These are phyloP conservation scores for Neolamprologus toae DNA, from an alignment of 2,113 vertebrate genomes.

Conservation along the genomic window DNA sequence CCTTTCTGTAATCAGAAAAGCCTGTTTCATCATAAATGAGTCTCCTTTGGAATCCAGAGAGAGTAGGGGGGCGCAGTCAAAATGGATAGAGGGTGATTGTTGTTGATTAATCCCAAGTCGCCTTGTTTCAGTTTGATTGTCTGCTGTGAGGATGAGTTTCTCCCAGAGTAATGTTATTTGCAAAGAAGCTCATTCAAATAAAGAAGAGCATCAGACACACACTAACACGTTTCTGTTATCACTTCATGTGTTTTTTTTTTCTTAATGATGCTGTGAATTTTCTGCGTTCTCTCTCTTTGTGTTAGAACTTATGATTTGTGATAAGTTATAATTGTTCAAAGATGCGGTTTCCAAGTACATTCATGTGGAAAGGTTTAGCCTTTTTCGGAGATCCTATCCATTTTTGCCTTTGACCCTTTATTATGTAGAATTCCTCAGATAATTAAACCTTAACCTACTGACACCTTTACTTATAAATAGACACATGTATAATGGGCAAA, in stretches of 20 bases:
- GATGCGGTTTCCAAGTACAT: background rate
- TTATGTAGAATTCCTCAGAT: background rate
- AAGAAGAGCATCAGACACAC: slow-evolving; percentile 23
- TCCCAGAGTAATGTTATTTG: background rate
- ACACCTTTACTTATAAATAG: background rate
- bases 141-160: slow-evolving; percentile 26
- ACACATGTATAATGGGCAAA: background rate
- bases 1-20: background rate
- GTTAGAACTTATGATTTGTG: background rate
- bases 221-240: background rate
- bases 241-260: slow-evolving; percentile 34
- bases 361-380: background rate
- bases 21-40: background rate
- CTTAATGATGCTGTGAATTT: slow-evolving; percentile 35
- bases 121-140: slow-evolving; percentile 56
- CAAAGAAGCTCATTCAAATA: slow-evolving; percentile 33
- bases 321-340: slow-evolving; percentile 17
- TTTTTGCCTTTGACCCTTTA: background rate
- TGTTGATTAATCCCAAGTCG: slow-evolving; percentile 32
- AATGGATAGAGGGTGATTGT: background rate
- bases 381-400: background rate
- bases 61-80: background rate
- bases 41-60: background rate
- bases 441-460: background rate
- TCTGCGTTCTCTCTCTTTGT: slow-evolving; percentile 23